Evolutionary conservation across 2,797 vertebrate species (phyloP).

Genomic region (Catharus ustulatus): DNA sequence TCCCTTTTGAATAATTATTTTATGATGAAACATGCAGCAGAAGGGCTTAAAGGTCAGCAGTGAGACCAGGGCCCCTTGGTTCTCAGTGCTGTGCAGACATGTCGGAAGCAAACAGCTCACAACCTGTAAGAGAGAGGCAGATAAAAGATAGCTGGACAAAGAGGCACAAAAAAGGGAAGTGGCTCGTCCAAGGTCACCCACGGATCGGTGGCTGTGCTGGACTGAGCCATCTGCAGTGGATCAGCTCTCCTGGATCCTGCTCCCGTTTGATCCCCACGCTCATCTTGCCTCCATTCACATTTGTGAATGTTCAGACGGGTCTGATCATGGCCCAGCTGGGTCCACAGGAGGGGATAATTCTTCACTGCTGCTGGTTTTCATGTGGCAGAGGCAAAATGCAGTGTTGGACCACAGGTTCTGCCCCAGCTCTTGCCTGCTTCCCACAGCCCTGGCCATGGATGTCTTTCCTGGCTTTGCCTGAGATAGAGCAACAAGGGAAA

Average conservation of each 20-base stretch:
- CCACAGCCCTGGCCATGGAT: neutral
- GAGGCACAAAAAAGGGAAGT: constrained; percentile 45
- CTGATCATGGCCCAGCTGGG: neutral
- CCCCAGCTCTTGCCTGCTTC: neutral
- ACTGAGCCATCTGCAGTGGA: neutral
- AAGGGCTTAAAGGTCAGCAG: constrained; percentile 34
- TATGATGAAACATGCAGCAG: neutral
- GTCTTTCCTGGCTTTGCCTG: neutral
- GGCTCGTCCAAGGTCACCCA: neutral
- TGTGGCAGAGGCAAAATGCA: neutral
- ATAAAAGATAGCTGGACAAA: constrained; percentile 43
- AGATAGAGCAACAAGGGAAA: neutral
- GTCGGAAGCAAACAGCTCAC: constrained; percentile 41
- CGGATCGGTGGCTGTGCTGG: neutral
- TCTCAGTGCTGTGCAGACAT: constrained; percentile 2
- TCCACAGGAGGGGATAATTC: neutral
- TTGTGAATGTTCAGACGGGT: neutral
- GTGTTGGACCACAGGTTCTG: neutral
- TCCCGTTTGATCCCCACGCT: fast-evolving
- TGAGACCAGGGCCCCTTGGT: constrained; percentile 8
- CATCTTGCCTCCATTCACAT: neutral
- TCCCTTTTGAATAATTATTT: constrained; percentile 44
- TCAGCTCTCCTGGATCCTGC: neutral
- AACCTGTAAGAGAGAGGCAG: constrained; percentile 42
- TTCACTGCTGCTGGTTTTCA: neutral